A percentile compares a stretch with the other conserved stretches of the same genome.
Evolutionary conservation across 2,113 vertebrate species (phyloP).

Genomic region (Pseudopipra pipra): DNA sequence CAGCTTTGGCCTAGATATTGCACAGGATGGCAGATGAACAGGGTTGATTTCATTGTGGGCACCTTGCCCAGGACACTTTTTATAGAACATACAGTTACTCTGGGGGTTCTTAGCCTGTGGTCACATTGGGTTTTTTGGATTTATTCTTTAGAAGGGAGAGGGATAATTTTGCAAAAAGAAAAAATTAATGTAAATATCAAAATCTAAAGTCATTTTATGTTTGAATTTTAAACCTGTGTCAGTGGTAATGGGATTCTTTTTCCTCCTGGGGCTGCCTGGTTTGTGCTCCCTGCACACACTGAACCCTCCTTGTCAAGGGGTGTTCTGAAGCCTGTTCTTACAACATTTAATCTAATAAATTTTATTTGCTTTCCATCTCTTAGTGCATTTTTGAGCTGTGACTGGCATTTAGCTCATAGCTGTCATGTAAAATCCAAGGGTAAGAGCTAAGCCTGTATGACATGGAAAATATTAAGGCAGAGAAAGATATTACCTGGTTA

Average conservation of each 20-base stretch:
- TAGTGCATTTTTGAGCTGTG: neutral
- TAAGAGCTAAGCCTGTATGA: neutral
- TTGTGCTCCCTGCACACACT: neutral
- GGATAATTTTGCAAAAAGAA: neutral
- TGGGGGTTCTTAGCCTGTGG: slow-evolving; percentile 63
- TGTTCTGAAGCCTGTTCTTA: slow-evolving; percentile 19
- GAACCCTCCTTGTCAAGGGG: neutral
- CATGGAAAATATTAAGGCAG: neutral
- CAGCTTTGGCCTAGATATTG: slow-evolving; percentile 71
- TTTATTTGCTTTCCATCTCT: neutral
- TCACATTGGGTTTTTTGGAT: slow-evolving; percentile 57
- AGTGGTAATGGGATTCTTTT: neutral
- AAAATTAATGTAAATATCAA: neutral
- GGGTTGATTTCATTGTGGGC: slow-evolving; percentile 79
- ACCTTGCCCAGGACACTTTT: slow-evolving; percentile 80
- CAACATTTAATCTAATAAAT: neutral
- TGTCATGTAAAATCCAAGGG: neutral
- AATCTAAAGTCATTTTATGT: neutral
- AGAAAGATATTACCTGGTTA: neutral
- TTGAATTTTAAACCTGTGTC: neutral
- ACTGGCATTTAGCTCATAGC: neutral
- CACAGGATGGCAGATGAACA: slow-evolving; percentile 78
- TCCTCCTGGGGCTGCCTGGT: neutral
- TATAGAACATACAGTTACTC: slow-evolving; percentile 79
- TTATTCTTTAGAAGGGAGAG: slow-evolving; percentile 62